Evolutionary conservation across 2,888 invertebrate species (phyloP), one percentile per base, ranked within the genome.

Genomic region (Diaphora mendica): DNA sequence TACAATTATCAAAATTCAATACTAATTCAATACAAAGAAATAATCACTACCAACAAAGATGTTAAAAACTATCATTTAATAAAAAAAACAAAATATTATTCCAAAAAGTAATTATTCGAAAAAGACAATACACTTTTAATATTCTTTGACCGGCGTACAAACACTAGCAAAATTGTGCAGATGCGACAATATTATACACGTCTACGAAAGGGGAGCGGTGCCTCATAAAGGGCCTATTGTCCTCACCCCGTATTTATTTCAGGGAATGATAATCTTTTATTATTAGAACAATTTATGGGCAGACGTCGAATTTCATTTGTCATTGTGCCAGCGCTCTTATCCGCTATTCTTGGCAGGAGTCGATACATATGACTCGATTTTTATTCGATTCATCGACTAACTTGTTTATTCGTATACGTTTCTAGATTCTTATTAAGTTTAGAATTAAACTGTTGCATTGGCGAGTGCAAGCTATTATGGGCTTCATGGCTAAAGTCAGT

Each of bases 191-290:
- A 78, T 82, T 80, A 82, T 79, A 78, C 64, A 73, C 75, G 64
- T 79, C 69, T 71, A 64, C 62, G 67, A 68, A 71, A 68, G 72
- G 81, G 87, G 84, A 86, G 88, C 87, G 86, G 87, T 88, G 88
- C 87, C 89, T 92, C 93, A 93, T 94, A 94, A 93, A 92, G 92
- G 88, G 77, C 87, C 92, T 88, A 93, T 95, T 94, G 94, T 94
- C 85, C 89, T 92, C 90, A 91, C 94, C 93, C 92, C 84, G 89
- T 92, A 93, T 94, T 91, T 94, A 94, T 94, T 93, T 90, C 93
- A 87, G 86, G 90, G 88, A 92, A 88, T 92, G 94, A 95, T 95
- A 94, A 94, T 95, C 92, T 94, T 94, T 94, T 94, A 92, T 93
- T 92, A 94, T 94, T 89, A 91, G 86, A 83, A 92, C 90, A 92